phyloP scores from a whole-genome alignment of 1,140 invertebrate species.

The Meloidogyne hapla region DNA sequence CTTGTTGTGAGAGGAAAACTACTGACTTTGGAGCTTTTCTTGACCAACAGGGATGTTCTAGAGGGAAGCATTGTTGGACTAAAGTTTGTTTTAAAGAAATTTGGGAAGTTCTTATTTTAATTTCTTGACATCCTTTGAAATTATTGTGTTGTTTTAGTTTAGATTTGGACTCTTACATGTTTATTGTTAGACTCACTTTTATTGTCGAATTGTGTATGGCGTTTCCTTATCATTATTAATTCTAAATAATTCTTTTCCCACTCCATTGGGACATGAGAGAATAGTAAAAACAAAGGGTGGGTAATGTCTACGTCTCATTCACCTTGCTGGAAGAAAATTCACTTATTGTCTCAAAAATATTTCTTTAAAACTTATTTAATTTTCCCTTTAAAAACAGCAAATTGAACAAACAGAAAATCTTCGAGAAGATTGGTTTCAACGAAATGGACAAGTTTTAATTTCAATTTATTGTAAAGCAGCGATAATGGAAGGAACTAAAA shows the following conservation, averaged over 20 bases:
- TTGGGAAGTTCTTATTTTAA: not conserved
- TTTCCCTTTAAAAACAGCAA: conserved; percentile 32
- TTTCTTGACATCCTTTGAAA: not conserved
- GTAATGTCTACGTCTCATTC: not conserved
- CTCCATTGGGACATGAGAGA: too few relatives aligned
- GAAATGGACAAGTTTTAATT: conserved; percentile 46
- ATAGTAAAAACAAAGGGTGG: too few relatives aligned
- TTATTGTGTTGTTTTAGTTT: too few relatives aligned
- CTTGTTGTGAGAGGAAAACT: conserved; percentile 88
- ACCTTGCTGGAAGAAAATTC: not conserved
- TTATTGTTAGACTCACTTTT: too few relatives aligned
- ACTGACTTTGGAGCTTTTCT: conserved; percentile 88
- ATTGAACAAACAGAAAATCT: conserved; percentile 45
- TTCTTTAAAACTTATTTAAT: not conserved
- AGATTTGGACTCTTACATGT: too few relatives aligned
- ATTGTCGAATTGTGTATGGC: too few relatives aligned
- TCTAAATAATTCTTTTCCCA: too few relatives aligned
- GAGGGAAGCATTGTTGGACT: conserved; percentile 81
- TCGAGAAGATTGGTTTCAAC: conserved; percentile 59
- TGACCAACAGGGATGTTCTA: conserved; percentile 79
- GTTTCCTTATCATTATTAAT: too few relatives aligned
- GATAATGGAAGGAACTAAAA: conserved; percentile 73
- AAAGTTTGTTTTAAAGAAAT: conserved; percentile 68
- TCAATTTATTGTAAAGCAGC: conserved; percentile 70
- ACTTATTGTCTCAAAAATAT: not conserved